phyloP scores from a whole-genome alignment of 2,113 vertebrate genomes.

The Regulus satrapa region DNA sequence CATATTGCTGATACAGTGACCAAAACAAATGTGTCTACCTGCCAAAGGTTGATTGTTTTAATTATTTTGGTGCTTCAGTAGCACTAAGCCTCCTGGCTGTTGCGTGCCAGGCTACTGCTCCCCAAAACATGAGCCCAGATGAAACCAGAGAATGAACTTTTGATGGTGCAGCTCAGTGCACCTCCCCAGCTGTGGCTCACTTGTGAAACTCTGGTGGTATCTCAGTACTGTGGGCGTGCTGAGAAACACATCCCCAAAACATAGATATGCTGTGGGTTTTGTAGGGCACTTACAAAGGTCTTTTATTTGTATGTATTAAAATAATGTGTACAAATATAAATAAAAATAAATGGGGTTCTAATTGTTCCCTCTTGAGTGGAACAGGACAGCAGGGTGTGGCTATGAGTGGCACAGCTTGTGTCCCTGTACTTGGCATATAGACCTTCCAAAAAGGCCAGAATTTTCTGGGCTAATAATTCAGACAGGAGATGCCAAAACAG shows the following conservation, averaged over 20 bases:
- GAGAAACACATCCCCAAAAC: too few species aligned
- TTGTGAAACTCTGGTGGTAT: background rate
- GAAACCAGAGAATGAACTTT: background rate
- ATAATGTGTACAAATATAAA: too few species aligned
- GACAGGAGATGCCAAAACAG: background rate
- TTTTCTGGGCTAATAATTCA: background rate
- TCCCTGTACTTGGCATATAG: background rate
- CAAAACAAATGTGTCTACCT: background rate
- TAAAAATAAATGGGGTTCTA: fast-evolving
- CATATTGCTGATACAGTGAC: background rate
- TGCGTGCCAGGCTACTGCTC: background rate
- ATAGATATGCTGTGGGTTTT: background rate
- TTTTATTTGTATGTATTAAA: background rate
- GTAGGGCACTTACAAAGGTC: background rate
- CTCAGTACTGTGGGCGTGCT: background rate
- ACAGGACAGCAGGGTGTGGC: background rate
- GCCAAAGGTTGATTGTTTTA: background rate
- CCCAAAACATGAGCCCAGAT: background rate
- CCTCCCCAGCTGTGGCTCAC: background rate
- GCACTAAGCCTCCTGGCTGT: background rate
- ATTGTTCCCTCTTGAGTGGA: background rate
- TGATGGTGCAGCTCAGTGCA: background rate
- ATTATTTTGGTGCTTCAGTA: background rate
- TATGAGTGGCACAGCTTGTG: background rate
- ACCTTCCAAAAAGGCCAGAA: background rate